Conservation (phyloP, 2,113 vertebrate genomes). For the Oceanites oceanicus region DNA sequence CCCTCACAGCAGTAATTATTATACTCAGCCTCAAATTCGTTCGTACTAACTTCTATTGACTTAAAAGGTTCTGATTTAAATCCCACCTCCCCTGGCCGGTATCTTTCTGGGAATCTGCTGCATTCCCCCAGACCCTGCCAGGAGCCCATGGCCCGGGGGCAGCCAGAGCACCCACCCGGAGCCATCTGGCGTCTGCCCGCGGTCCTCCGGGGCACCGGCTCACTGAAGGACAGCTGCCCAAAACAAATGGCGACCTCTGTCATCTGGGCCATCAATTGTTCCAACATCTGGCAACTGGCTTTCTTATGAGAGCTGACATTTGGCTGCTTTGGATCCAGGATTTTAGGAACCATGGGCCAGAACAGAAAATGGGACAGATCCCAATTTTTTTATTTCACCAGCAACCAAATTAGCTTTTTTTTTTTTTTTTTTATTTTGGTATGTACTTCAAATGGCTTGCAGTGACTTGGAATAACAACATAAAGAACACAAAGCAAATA, state of each 20-base stretch:
- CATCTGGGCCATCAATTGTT: constrained; percentile 62
- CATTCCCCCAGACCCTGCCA: not conserved
- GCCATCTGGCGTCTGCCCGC: constrained; percentile 38
- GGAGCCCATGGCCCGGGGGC: not conserved
- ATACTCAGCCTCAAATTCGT: not conserved
- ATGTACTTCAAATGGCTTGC: not conserved
- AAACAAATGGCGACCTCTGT: constrained; percentile 61
- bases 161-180: not conserved
- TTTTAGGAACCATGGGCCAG: not conserved
- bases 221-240: constrained; percentile 11
- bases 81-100: not conserved
- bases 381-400: not conserved
- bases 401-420: not conserved
- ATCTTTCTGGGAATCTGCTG: not conserved
- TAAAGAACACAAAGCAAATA: not conserved
- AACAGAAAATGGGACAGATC: not conserved
- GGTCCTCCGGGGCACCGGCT: not conserved
- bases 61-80: constrained; percentile 2
- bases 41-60: not conserved
- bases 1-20: not conserved
- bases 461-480: not conserved
- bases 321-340: not conserved
- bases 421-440: not conserved
- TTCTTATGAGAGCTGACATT: constrained; percentile 40
- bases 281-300: constrained; percentile 61